Conservation (phyloP, 1,140 invertebrate species). For the Aphis gossypii region DNA sequence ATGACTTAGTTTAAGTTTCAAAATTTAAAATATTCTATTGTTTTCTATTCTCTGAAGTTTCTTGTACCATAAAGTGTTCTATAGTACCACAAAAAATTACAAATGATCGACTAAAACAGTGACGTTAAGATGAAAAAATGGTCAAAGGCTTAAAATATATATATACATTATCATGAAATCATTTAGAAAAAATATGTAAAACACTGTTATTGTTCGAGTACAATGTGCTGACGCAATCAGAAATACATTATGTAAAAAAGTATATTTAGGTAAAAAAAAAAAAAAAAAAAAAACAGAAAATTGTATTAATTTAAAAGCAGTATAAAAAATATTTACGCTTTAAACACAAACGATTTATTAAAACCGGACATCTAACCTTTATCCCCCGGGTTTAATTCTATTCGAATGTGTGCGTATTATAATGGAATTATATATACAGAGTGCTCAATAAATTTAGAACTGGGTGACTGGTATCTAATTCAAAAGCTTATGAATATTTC, state of each 20-base stretch:
- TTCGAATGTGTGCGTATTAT: background rate
- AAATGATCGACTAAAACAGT: background rate
- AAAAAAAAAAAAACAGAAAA: background rate
- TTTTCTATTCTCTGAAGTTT: background rate
- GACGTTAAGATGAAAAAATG: background rate
- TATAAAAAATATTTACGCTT: background rate
- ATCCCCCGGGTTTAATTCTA: background rate
- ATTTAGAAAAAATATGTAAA: conserved; percentile 1
- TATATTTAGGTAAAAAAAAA: background rate
- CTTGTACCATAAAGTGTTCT: background rate
- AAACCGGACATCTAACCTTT: background rate
- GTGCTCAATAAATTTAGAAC: background rate
- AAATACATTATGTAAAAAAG: background rate
- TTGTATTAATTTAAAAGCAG: background rate
- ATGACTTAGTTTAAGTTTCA: background rate
- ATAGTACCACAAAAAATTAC: background rate
- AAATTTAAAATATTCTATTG: background rate
- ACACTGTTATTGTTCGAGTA: background rate
- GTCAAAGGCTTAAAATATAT: background rate
- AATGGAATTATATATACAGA: background rate
- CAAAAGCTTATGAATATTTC: background rate
- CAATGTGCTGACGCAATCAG: background rate
- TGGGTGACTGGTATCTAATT: background rate
- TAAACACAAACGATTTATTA: background rate
- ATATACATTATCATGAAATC: background rate